Evolutionary conservation across 2,888 invertebrate species (phyloP).

Genomic region (Argyresthia albistria): DNA sequence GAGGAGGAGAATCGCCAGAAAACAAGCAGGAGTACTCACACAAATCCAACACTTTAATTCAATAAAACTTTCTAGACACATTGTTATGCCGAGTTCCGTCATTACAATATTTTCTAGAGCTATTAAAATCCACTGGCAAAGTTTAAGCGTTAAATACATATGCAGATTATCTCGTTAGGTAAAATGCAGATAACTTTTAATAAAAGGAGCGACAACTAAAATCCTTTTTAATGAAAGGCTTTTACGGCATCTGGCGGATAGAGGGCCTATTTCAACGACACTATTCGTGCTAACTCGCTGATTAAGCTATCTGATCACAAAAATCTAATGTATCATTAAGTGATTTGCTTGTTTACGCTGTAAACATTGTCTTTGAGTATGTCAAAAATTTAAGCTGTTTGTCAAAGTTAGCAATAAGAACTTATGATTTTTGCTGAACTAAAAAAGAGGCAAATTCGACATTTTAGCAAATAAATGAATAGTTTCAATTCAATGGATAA

Average conservation of each 20-base stretch:
- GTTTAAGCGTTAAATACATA: not conserved
- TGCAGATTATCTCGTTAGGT: conserved; percentile 3
- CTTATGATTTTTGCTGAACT: too few relatives aligned
- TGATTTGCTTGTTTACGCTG: too few relatives aligned
- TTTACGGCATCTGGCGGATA: conserved; percentile 28
- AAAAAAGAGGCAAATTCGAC: too few relatives aligned
- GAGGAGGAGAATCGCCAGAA: too few relatives aligned
- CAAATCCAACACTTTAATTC: not conserved
- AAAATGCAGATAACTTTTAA: conserved; percentile 10
- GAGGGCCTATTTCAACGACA: conserved; percentile 24
- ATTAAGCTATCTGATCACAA: too few relatives aligned
- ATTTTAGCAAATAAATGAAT: too few relatives aligned
- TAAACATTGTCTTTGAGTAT: too few relatives aligned
- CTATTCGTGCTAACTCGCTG: conserved; percentile 16
- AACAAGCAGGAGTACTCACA: not conserved
- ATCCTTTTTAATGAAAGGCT: conserved; percentile 41
- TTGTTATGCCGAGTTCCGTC: not conserved
- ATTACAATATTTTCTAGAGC: not conserved
- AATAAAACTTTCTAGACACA: conserved; percentile 3
- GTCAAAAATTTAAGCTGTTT: too few relatives aligned
- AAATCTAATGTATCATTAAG: too few relatives aligned
- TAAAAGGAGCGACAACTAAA: conserved; percentile 15
- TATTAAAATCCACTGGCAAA: not conserved
- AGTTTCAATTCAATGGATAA: too few relatives aligned
- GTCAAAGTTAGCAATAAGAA: too few relatives aligned